Evolutionary conservation across 2,113 vertebrate genomes (phyloP), one percentile per base, ranked within the genome.

Genomic region (Zapornia atra): DNA sequence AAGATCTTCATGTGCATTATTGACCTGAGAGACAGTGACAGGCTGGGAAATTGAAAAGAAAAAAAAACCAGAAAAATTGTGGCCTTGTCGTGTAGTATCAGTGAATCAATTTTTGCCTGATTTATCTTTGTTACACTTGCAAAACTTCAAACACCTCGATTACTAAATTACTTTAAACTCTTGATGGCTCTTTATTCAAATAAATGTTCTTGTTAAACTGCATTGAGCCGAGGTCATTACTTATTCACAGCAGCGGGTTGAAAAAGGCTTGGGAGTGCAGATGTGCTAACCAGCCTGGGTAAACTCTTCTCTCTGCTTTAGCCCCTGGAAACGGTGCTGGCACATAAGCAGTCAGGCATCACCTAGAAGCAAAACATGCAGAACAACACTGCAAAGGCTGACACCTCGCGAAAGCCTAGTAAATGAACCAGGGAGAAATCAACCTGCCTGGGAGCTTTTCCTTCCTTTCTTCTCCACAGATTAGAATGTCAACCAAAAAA

Each of bases 351-450:
- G 57, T 88, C 90, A 94, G 89, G 91, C 82, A 91, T 42, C 80
- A 92, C 91, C 82, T 85, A 77, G n/a, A 77, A 94, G 80, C 59
- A 94, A 90, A 95, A 73, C 40, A 84, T n/a, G 84, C 85, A 92
- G 90, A 96, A 86, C 59, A 78, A 2, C 50, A 10, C 42, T 25
- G 57, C 63, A 51, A 63, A 75, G 68, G 38, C 88, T 87, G 75
- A 76, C 53, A 44, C 57, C 70, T 78, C 48, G 33, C 31, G 3
- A 93, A 78, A 76, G 60, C 65, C 53, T 33, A 60, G 50, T 70
- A 76, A 87, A 89, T 46, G 78, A 92, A 85, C 73, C 15, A 0
- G 50, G 29, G 21, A 92, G 73, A 61, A 94, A 89, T 76, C 93
- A 91, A 28, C 61, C 86, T 80, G 68, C 53, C 86, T 72, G 44